Evolutionary conservation across 2,797 vertebrate species (phyloP).

Genomic region (Stomatorhinus walkeri): DNA sequence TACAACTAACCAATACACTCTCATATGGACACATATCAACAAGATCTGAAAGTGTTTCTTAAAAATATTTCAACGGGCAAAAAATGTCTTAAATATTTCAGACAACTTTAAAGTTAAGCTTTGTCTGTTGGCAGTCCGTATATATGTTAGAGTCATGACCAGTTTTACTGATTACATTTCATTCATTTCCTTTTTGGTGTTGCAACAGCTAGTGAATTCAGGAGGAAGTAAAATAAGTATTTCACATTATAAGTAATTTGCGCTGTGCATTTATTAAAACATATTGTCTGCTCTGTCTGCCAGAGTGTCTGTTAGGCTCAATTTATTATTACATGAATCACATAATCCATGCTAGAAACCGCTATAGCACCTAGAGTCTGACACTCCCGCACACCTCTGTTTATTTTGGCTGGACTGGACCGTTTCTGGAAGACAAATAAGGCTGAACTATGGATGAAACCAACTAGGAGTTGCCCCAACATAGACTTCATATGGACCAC

Average conservation of each 20-base stretch:
- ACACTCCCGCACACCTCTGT: neutral
- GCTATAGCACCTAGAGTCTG: neutral
- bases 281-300: neutral
- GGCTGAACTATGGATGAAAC: neutral
- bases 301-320: neutral
- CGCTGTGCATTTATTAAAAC: neutral
- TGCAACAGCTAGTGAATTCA: neutral
- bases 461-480: neutral
- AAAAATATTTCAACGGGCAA: neutral
- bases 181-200: neutral
- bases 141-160: neutral
- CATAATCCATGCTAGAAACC: neutral
- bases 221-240: neutral
- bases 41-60: neutral
- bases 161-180: neutral
- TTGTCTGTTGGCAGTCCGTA: neutral
- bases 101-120: neutral
- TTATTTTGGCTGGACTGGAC: neutral
- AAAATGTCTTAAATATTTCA: neutral
- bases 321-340: neutral
- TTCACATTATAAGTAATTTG: neutral
- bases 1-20: neutral
- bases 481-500: neutral
- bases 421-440: conserved; percentile 7
- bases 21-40: neutral